These are phyloP conservation scores for Haliaeetus vocifer DNA, from an alignment of 2,797 vertebrate genomes.

Conservation along the genomic window DNA sequence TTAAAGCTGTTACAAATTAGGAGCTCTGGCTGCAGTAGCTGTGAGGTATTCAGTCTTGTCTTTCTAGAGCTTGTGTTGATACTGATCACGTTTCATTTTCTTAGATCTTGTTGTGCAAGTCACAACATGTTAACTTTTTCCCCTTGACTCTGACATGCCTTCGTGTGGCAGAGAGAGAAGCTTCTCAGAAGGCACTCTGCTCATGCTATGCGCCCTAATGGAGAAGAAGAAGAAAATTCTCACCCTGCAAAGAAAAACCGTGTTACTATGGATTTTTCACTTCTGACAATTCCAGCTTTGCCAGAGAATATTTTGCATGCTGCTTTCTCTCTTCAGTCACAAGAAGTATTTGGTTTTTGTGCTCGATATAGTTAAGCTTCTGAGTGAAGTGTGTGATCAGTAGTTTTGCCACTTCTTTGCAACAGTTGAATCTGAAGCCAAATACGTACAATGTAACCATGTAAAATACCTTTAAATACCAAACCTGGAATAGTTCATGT, in stretches of 20 bases:
- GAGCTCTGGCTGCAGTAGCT: not conserved
- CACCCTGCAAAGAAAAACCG: conserved; percentile 75
- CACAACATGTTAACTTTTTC: conserved; percentile 57
- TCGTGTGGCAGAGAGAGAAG: conserved; percentile 79
- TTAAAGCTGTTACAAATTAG: not conserved
- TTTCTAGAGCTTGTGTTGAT: not conserved
- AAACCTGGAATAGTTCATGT: not conserved
- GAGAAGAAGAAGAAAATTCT: conserved; percentile 72
- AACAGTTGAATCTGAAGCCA: conserved; percentile 3
- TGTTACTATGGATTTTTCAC: conserved; percentile 92
- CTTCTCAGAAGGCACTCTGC: conserved; percentile 88
- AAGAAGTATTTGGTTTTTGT: conserved; percentile 66
- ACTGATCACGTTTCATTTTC: conserved; percentile 8
- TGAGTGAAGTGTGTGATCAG: conserved; percentile 20
- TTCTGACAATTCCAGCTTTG: conserved; percentile 79
- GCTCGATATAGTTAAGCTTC: conserved; percentile 19
- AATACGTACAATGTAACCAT: not conserved
- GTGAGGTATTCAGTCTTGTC: not conserved
- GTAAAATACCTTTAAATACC: not conserved
- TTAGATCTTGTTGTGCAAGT: not conserved
- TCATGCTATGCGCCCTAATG: conserved; percentile 73
- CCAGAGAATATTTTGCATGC: conserved; percentile 75
- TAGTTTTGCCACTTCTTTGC: conserved; percentile 65
- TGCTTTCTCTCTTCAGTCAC: conserved; percentile 73
- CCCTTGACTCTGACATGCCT: conserved; percentile 68